Conservation (phyloP, 2,113 vertebrate genomes). For the Sciurus niger region DNA sequence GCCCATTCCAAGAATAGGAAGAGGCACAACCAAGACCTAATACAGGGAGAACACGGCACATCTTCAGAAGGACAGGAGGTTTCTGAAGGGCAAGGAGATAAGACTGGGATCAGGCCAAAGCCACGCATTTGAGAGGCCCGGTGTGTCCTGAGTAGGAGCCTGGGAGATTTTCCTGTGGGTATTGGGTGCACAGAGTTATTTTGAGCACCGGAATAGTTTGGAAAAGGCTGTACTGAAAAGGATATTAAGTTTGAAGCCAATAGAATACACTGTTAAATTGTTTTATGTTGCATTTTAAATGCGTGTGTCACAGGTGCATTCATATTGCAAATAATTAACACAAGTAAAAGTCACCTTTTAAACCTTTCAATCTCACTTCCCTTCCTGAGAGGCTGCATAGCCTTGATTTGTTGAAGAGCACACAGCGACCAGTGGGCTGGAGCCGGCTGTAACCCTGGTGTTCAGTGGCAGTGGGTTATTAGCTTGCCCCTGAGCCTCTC, state of each 20-base stretch:
- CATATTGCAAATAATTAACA: constrained; percentile 8
- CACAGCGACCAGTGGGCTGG: not conserved
- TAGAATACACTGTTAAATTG: not conserved
- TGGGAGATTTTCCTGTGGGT: not conserved
- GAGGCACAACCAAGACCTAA: not conserved
- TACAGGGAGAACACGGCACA: rapidly evolving
- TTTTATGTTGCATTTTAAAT: constrained; percentile 15
- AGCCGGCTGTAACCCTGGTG: not conserved
- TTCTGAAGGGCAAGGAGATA: not conserved
- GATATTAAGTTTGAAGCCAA: constrained; percentile 2
- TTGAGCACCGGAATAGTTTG: not conserved
- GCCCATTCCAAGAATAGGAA: not conserved
- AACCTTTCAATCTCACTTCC: not conserved
- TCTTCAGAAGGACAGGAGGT: too few species aligned
- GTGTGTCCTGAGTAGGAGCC: not conserved
- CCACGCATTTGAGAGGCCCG: not conserved
- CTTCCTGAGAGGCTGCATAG: not conserved
- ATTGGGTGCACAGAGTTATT: not conserved
- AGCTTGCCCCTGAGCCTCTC: not conserved
- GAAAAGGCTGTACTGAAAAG: not conserved
- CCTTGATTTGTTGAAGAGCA: not conserved
- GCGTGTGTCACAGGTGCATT: not conserved
- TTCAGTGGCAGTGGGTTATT: not conserved
- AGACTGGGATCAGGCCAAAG: not conserved
- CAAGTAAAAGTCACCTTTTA: not conserved